Base-by-base conservation (phyloP, 2,888 invertebrate genomes). In the Hirtodrosophila duncani region DNA sequence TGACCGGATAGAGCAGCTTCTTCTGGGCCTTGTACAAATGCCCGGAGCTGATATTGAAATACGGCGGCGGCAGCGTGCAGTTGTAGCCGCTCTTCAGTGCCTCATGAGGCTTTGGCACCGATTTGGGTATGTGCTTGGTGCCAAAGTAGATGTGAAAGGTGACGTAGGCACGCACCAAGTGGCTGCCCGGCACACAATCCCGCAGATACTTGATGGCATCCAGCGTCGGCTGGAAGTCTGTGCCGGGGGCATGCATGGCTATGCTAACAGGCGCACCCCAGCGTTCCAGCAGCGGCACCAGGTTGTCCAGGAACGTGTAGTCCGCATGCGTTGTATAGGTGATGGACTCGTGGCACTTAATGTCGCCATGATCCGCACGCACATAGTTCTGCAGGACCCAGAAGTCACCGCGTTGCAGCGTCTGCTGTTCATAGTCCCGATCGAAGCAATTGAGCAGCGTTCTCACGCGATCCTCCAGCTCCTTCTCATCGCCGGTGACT, bases 281-380 rank as follows among this genome's bases (percentile, higher is more conserved):
- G 81, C 93, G 90, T 84, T 94, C 92, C 83, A 96, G 88, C 75
- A 97, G 88, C 53, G 95, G 94, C 84, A 92, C 91, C 75, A 96
- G 89, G 87, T 97, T 97, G 87, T 96, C 94, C 82, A 97, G 90
- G 88, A 96, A 97, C 69, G 95, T 94, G 88, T 91, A 95, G 81
- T 96, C 96, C 3, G 94, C 95, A 86, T 97, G 97, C 8, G 97
- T 97, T 21, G 96, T 95, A 83, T 96, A 96, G 1, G 97, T 97
- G 63, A 97, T 90, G 67, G 92, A 92, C 87, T 95, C 94, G 87
- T 94, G 93, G 87, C 96, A 96, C 82, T 88, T 89, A 37, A 93
- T 85, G 29, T 88, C 85, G 10, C 91, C 91, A 77, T 91, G 91
- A 51, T 91, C 91, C 49, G 94, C 93, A 26, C 90, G 90, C 64